phyloP scores from a whole-genome alignment of 2,113 vertebrate genomes.

The Numida meleagris region DNA sequence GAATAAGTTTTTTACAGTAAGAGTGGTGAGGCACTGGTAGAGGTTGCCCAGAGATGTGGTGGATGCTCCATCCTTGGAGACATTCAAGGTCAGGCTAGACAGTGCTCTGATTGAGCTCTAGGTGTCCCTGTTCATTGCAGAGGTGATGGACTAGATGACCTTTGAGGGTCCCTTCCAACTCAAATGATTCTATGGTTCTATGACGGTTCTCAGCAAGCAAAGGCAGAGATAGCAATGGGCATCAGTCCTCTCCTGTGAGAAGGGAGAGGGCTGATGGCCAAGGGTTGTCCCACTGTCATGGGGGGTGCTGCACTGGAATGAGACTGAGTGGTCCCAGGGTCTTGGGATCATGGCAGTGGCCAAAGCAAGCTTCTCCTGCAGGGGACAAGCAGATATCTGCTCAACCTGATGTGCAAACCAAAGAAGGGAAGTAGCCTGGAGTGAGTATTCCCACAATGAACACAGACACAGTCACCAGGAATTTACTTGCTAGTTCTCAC shows the following conservation, averaged over 20 bases:
- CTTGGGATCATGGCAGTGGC: not conserved
- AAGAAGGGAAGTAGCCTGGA: not conserved
- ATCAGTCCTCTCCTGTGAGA: not conserved
- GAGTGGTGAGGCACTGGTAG: too few species aligned
- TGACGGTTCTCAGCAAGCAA: not conserved
- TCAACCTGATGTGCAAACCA: not conserved
- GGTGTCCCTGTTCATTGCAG: too few species aligned
- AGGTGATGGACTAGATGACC: too few species aligned
- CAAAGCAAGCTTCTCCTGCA: not conserved
- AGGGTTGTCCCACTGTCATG: not conserved
- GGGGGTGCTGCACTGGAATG: rapidly evolving
- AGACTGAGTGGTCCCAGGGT: not conserved
- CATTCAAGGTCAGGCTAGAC: too few species aligned
- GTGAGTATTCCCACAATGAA: not conserved
- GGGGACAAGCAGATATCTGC: not conserved
- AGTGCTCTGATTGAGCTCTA: too few species aligned
- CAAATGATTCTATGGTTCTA: too few species aligned
- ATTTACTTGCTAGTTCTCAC: not conserved
- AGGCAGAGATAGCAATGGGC: not conserved
- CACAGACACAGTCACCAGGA: not conserved
- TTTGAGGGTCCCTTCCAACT: too few species aligned
- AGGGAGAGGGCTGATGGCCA: not conserved
- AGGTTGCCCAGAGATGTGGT: too few species aligned
- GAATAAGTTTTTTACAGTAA: too few species aligned
- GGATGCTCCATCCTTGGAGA: too few species aligned